Evolutionary conservation across 2,113 vertebrate species (phyloP).

Genomic region (Myiozetetes cayanensis): DNA sequence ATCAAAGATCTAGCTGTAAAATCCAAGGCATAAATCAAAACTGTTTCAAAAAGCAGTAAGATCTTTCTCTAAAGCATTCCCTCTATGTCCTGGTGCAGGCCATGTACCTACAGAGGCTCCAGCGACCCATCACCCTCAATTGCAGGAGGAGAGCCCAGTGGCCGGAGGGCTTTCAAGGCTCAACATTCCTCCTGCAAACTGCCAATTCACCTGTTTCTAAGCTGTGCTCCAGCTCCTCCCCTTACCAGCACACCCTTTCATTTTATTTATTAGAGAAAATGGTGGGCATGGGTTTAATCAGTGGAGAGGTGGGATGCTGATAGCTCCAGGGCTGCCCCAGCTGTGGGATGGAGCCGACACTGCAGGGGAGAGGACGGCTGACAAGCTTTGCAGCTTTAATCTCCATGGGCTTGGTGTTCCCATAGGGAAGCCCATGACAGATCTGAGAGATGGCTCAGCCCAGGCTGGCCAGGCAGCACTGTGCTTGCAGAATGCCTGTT

Average conservation of each 20-base stretch:
- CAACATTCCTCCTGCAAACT: neutral
- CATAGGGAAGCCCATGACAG: neutral
- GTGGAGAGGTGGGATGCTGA: neutral
- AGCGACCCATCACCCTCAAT: fast-evolving
- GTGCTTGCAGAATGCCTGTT: neutral
- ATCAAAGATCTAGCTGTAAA: neutral
- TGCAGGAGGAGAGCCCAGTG: neutral
- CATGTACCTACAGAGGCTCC: fast-evolving
- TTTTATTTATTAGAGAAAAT: neutral
- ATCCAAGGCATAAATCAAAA: neutral
- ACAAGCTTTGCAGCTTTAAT: neutral
- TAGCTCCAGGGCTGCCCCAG: neutral
- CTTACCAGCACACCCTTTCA: neutral
- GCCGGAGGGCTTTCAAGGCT: neutral
- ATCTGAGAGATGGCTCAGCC: neutral
- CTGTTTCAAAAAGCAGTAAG: neutral
- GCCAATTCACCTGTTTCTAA: neutral
- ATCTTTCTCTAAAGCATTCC: neutral
- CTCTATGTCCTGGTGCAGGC: neutral
- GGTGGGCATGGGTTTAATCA: neutral
- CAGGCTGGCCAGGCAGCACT: neutral
- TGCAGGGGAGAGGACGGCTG: neutral
- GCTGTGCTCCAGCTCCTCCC: neutral
- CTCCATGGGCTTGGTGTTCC: neutral
- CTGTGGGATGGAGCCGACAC: neutral